These are phyloP conservation scores for Caenorhabditis afra DNA, from an alignment of 2,888 invertebrate genomes.

Conservation along the genomic window DNA sequence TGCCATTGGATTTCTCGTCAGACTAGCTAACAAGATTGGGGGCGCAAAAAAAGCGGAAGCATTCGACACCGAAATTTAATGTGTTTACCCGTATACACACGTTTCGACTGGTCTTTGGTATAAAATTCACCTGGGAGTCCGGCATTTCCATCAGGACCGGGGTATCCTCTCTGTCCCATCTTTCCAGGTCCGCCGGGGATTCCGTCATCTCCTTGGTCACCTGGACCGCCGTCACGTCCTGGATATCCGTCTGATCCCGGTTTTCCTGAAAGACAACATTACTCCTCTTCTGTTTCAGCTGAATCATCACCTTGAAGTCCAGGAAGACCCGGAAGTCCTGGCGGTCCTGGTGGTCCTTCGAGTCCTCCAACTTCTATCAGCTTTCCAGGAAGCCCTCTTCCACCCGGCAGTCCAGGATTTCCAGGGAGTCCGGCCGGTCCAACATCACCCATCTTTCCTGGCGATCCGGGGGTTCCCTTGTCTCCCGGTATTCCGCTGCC, in stretches of 20 bases:
- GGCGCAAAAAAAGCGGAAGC: slow-evolving; percentile 6
- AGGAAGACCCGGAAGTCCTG: slow-evolving; percentile 65
- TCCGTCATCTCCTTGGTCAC: slow-evolving; percentile 66
- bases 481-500: slow-evolving; percentile 66
- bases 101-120: not conserved
- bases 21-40: slow-evolving; percentile 16
- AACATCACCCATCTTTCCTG: slow-evolving; percentile 53
- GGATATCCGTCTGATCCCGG: slow-evolving; percentile 65
- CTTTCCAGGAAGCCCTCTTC: slow-evolving; percentile 61
- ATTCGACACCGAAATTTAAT: slow-evolving; percentile 16
- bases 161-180: slow-evolving; percentile 60
- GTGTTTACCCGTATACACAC: slow-evolving; percentile 22
- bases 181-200: slow-evolving; percentile 64
- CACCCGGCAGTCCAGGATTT: slow-evolving; percentile 59
- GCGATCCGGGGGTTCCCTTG: slow-evolving; percentile 53
- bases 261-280: slow-evolving; percentile 51
- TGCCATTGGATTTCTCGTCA: slow-evolving; percentile 36
- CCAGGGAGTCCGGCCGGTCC: slow-evolving; percentile 60
- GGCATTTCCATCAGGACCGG: slow-evolving; percentile 62
- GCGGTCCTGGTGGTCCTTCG: slow-evolving; percentile 64
- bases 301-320: slow-evolving; percentile 61
- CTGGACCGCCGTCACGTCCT: slow-evolving; percentile 68
- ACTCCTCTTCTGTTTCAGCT: not conserved
- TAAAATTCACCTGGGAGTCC: slow-evolving; percentile 59
- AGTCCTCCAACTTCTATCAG: slow-evolving; percentile 41